Base-by-base conservation (phyloP, 2,888 invertebrate genomes). In the Drosophila infuscata region DNA sequence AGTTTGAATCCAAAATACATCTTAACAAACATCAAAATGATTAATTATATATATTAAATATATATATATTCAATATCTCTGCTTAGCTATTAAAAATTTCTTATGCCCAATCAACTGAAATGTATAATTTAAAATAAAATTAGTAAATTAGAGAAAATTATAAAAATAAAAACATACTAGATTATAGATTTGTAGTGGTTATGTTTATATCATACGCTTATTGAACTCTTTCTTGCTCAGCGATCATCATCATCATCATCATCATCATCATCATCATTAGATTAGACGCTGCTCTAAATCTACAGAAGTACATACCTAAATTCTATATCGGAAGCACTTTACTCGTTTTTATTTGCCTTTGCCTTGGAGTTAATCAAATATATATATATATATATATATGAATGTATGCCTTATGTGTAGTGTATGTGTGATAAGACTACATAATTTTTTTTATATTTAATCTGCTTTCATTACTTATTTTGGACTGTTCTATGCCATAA, bases 311-410 rank as follows among this genome's bases (percentile, higher is more conserved):
- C 65, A 64, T 76, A 73, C 83, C 88, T 85, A 85, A 70, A 82
- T 76, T 71, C 90, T 85, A 85, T 70, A 59, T 88, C 85, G 85
- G 85, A 85, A 85, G 85, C 85, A 89, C 85, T 88, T 89, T 83
- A 81, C 83, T 89, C 90, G 69, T 70, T 89, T 85, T 88, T 85
- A 88, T 89, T 85, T 85, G 85, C 85, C 85, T 74, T 89, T 74
- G 83, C 77, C 73, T 71, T 81, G 59, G 62, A 72, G 65, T 74
- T 75, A 70, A 70, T 77, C 56, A 68, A 51, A 73, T 75, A 25
- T 70, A 9, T 70, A 48, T 63, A 35, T 64, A 35, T 64, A 35
- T 51, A 15, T 51, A 1, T 25, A 11, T 53, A 20, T 20, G 20
- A 12, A 46, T 46, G 51, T 54, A 49, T 63, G n/a, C 17, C 46